Evolutionary conservation across 2,888 invertebrate genomes (phyloP).

Genomic region (Melanchra persicariae): DNA sequence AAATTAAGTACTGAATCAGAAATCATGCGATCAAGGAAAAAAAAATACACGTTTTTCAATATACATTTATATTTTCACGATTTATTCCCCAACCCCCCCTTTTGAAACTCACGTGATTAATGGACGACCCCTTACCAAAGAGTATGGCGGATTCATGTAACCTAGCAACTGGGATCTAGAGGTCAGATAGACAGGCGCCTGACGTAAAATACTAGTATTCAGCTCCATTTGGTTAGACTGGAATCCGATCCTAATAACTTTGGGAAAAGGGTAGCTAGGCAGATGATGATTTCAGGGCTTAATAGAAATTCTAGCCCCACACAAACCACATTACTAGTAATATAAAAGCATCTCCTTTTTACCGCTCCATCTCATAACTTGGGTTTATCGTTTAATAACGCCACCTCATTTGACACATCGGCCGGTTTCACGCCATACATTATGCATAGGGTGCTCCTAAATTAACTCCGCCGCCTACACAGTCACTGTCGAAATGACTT

Average conservation of each 20-base stretch:
- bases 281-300: background rate
- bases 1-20: too few relatives aligned
- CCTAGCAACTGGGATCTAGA: background rate
- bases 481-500: constrained; percentile 38
- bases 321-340: constrained; percentile 2
- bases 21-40: too few relatives aligned
- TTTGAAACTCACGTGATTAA: too few relatives aligned
- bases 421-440: constrained; percentile 38
- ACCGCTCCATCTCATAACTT: constrained; percentile 21
- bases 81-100: too few relatives aligned
- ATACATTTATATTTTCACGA: too few relatives aligned
- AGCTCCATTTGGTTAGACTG: background rate
- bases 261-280: background rate
- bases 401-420: constrained; percentile 38
- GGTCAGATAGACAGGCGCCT: background rate
- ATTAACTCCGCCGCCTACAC: constrained; percentile 45
- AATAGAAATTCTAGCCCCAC: constrained; percentile 23
- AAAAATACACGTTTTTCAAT: too few relatives aligned
- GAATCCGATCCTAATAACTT: background rate
- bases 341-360: constrained; percentile 9
- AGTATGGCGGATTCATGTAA: background rate
- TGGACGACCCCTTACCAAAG: too few relatives aligned
- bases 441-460: constrained; percentile 52
- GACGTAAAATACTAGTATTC: background rate
- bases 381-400: constrained; percentile 35